Evolutionary conservation across 2,888 invertebrate species (phyloP).

Genomic region (Punctoribates punctum): DNA sequence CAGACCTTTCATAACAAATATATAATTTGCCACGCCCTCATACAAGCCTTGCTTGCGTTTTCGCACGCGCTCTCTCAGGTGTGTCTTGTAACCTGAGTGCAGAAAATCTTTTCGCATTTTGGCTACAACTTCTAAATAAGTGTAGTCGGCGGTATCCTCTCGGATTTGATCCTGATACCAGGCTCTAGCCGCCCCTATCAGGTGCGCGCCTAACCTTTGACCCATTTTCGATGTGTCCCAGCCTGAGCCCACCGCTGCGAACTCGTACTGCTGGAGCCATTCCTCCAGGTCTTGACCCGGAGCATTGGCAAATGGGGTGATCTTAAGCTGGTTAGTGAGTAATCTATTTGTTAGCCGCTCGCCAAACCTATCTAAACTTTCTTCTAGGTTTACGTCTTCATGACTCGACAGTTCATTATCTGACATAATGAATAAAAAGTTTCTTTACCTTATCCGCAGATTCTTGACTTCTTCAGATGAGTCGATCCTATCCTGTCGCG

Average conservation of each 20-base stretch:
- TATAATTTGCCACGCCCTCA: not conserved
- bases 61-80: not conserved
- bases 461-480: too few species aligned
- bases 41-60: not conserved
- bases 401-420: not conserved
- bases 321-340: not conserved
- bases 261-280: not conserved
- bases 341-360: not conserved
- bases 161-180: too few species aligned
- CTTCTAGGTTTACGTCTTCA: not conserved
- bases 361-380: not conserved
- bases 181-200: not conserved
- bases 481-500: conserved; percentile 28
- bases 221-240: not conserved
- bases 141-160: not conserved
- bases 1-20: not conserved
- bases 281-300: conserved; percentile 4
- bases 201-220: not conserved
- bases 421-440: too few species aligned
- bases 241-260: not conserved
- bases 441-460: not conserved
- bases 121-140: not conserved
- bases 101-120: not conserved
- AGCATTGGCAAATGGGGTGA: not conserved
- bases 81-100: not conserved